Conservation (phyloP, 2,113 vertebrate genomes). For the Oryzias curvinotus region DNA sequence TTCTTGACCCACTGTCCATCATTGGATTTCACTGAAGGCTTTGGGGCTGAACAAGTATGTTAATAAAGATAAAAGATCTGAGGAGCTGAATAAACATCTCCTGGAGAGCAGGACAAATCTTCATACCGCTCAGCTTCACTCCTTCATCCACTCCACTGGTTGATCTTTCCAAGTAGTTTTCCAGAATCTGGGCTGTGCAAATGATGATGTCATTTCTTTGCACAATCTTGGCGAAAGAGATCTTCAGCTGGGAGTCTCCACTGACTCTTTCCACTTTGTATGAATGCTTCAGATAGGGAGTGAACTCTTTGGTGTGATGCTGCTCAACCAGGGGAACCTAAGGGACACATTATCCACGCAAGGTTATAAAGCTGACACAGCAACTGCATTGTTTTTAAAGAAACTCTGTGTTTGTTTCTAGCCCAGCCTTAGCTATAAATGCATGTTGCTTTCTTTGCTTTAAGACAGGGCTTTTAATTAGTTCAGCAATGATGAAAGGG, state of each 20-base stretch:
- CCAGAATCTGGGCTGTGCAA: slow-evolving; percentile 95
- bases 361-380: background rate
- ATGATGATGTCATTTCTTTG: slow-evolving; percentile 87
- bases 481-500: background rate
- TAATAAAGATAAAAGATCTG: background rate
- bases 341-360: slow-evolving; percentile 7
- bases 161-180: slow-evolving; percentile 85
- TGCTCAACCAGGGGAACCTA: slow-evolving; percentile 94
- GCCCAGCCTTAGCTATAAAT: slow-evolving; percentile 7
- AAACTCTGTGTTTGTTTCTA: background rate
- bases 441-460: background rate
- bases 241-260: slow-evolving; percentile 89
- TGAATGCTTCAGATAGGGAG: slow-evolving; percentile 79
- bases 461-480: slow-evolving; percentile 16
- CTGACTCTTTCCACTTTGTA: slow-evolving; percentile 87
- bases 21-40: too few relatives aligned
- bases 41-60: too few relatives aligned
- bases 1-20: too few relatives aligned
- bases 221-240: slow-evolving; percentile 90
- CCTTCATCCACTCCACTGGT: slow-evolving; percentile 82
- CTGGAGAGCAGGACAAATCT: slow-evolving; percentile 12
- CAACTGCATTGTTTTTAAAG: background rate
- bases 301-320: slow-evolving; percentile 86
- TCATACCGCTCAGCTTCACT: slow-evolving; percentile 84
- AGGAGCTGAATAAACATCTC: background rate